Percentiles rank a stretch among this genome's conserved stretches.
phyloP scores from a whole-genome alignment of 2,888 invertebrate species.

The Coenonympha glycerion region DNA sequence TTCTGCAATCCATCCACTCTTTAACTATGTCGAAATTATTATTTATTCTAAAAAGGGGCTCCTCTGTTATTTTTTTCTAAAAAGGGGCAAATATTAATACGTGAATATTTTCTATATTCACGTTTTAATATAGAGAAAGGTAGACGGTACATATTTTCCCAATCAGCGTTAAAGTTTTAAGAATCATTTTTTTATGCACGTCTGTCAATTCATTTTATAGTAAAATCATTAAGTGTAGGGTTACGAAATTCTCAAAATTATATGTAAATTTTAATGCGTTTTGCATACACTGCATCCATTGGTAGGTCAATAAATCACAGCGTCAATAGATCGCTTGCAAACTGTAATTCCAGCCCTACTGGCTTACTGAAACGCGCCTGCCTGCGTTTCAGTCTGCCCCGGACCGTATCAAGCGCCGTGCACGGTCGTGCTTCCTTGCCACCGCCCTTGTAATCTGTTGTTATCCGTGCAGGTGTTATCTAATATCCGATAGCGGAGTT shows the following conservation, averaged over 20 bases:
- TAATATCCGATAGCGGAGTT: constrained; percentile 64
- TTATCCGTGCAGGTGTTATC: constrained; percentile 47
- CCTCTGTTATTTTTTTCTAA: too few species aligned
- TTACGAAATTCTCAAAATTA: neutral
- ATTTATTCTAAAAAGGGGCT: too few species aligned
- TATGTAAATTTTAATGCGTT: neutral
- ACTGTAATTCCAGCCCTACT: neutral
- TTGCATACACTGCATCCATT: neutral
- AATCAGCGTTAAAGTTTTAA: too few species aligned
- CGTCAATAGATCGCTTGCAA: constrained; percentile 16
- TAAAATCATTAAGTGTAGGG: neutral
- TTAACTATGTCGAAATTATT: too few species aligned
- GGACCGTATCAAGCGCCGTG: constrained; percentile 1
- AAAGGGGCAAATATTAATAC: too few species aligned
- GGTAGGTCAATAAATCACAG: constrained; percentile 12
- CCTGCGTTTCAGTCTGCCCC: constrained; percentile 5
- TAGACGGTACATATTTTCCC: too few species aligned
- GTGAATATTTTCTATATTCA: too few species aligned
- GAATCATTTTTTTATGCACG: too few species aligned
- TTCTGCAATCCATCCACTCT: too few species aligned
- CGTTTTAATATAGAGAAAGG: too few species aligned
- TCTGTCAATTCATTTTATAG: too few species aligned
- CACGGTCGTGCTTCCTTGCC: neutral
- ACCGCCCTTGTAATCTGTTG: constrained; percentile 12
- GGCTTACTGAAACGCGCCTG: constrained; percentile 1